Evolutionary conservation across 2,888 invertebrate species (phyloP).

Genomic region (Steinernema carpocapsae): DNA sequence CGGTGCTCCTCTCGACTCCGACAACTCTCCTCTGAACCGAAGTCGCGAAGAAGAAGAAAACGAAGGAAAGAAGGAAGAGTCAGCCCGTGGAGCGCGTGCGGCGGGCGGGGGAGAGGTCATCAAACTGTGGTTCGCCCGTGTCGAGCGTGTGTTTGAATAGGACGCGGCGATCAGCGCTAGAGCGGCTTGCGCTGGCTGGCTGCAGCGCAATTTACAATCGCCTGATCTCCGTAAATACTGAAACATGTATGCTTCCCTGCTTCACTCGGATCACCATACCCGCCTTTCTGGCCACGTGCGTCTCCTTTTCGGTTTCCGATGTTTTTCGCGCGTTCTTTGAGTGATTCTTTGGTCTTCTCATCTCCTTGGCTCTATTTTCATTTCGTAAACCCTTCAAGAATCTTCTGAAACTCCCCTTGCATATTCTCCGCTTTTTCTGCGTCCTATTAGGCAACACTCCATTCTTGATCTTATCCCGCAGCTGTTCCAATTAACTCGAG

Average conservation of each 20-base stretch:
- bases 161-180: conserved; percentile 1
- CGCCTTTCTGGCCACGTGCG: too few relatives aligned
- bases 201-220: conserved; percentile 7
- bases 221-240: not conserved
- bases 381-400: too few relatives aligned
- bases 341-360: too few relatives aligned
- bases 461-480: conserved; percentile 11
- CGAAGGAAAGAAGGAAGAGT: not conserved
- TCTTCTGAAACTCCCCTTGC: too few relatives aligned
- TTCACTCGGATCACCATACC: too few relatives aligned
- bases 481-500: conserved; percentile 5
- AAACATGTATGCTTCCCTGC: not conserved
- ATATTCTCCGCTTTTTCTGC: too few relatives aligned
- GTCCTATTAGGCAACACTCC: too few relatives aligned
- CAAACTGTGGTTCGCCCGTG: conserved; percentile 26
- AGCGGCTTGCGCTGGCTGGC: conserved; percentile 26
- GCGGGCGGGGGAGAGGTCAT: conserved; percentile 20
- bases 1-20: not conserved
- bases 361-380: too few relatives aligned
- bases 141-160: conserved; percentile 28
- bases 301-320: too few relatives aligned
- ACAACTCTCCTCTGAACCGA: not conserved
- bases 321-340: too few relatives aligned
- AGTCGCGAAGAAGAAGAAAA: too few relatives aligned
- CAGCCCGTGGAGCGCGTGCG: not conserved